Base-by-base conservation (phyloP, 2,797 vertebrate species). In the Xyrichtys novacula region DNA sequence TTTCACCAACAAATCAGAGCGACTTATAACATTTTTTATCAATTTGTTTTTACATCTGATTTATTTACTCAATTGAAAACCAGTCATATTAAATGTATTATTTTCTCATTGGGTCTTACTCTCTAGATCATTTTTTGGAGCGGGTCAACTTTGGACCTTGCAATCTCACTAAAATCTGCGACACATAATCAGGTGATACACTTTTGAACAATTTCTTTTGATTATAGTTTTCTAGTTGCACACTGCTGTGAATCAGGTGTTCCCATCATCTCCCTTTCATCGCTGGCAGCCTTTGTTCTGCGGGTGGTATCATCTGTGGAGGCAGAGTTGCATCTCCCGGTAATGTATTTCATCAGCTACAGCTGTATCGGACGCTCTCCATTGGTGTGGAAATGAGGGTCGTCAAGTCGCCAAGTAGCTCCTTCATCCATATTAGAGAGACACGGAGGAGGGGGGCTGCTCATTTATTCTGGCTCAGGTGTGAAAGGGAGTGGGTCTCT, bases 351-450 rank as follows among this genome's bases (percentile, higher is more conserved):
- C 88, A 88, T 90, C 89, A 88, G 79, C 81, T 74, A 52, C 88
- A 89, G 88, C 91, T 90, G 88, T 75, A 80, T 65, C 11, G 19
- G 85, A 83, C 68, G 36, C 78, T 74, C 76, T 76, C 78, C 80
- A 78, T 68, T 80, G 85, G 82, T 73, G 88, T 89, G 86, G 82
- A 90, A 88, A 91, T 84, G 75, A 86, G 85, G 85, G 83, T 85
- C 76, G 61, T 85, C 60, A 75, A 84, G 78, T 88, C 71, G 59
- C 72, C 81, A 77, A 89, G 81, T 74, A 71, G 62, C 78, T 82
- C 80, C 83, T 87, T 85, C 76, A 88, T 91, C 80, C 83, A 83
- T 74, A 85, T 89, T 85, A 87, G 75, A 73, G 78, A 34, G 76
- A 64, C 50, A 29, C 48, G 14, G 23, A 28, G 66, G 56, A 36